Evolutionary conservation across 2,888 invertebrate species (phyloP).

Genomic region (Neocrepidodera transversa): DNA sequence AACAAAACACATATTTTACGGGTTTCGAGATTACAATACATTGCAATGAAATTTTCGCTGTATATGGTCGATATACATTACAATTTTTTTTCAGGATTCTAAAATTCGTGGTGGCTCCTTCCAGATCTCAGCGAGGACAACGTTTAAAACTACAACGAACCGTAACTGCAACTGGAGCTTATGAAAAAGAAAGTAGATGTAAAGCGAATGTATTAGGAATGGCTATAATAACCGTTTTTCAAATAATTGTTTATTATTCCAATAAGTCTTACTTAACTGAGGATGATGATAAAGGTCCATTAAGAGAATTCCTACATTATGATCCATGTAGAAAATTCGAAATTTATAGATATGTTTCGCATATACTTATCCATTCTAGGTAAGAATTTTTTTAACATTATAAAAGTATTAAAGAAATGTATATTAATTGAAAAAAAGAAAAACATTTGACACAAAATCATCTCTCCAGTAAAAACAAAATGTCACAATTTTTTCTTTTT

Average conservation of each 20-base stretch:
- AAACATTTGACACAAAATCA: no score
- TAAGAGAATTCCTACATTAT: slow-evolving; percentile 79
- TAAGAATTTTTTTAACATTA: slow-evolving; percentile 57
- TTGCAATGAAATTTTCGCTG: no score
- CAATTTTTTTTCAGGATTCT: slow-evolving; percentile 18
- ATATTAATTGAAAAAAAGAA: no score
- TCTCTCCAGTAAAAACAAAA: no score
- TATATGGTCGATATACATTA: no score
- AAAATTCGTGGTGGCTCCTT: slow-evolving; percentile 15
- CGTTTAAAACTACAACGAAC: slow-evolving; percentile 35
- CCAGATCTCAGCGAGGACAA: slow-evolving; percentile 10
- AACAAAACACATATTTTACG: no score
- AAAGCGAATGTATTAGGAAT: slow-evolving; percentile 91
- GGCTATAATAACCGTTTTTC: slow-evolving; percentile 84
- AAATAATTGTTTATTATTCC: slow-evolving; percentile 70
- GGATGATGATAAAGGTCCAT: slow-evolving; percentile 43
- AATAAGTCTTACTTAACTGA: slow-evolving; percentile 12
- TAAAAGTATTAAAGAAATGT: no score
- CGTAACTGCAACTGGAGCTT: slow-evolving; percentile 61
- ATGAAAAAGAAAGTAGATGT: slow-evolving; percentile 90
- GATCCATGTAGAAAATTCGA: slow-evolving; percentile 85
- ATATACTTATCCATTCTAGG: slow-evolving; percentile 96
- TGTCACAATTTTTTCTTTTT: no score
- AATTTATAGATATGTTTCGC: slow-evolving; percentile 91
- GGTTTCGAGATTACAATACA: no score